Evolutionary conservation across 1,140 invertebrate species (phyloP), one percentile per base, ranked within the genome.

Genomic region (Monomorium pharaonis): DNA sequence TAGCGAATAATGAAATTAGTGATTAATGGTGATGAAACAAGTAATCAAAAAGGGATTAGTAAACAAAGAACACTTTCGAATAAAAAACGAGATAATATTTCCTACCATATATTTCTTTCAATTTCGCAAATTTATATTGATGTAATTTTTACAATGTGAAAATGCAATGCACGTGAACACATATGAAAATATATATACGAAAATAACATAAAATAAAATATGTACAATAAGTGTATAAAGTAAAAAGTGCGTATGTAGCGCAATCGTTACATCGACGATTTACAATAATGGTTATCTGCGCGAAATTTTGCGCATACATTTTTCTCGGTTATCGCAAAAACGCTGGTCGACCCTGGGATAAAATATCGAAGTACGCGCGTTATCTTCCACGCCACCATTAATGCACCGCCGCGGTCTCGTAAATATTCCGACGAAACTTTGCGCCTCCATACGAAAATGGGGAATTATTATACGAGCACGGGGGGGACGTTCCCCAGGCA

Each of bases 371-470:
- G 78, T 83, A 74, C 78, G 51, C 51, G 67, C 67, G 67, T 83
- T 83, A 83, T 83, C 78, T 83, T 83, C 18, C 37, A 37, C 37
- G 49, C 24, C 44, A 54, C 67, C 54, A 44, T 72, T 83, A 83
- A 83, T 83, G 78, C 51, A 74, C 67, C 51, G 44, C n/a, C 51
- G 67, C 37, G 37, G 37, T 49, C 67, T 58, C 78, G 42, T 83
- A 83, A 83, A 83, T 83, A 83, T 83, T 58, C 67, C 51, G 51
- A 47, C 78, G 24, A 74, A 83, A 83, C 78, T 83, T 83, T 72
- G 51, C 67, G 65, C 78, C 58, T 14, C 67, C 67, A 21, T 54
- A 54, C 78, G 78, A 74, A 74, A 83, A 83, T 83, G 51, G 67
- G 51, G 10, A 83, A 74, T 83, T 74, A 81, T 81, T 81, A 83